These are phyloP conservation scores for Petrocephalus zakoni DNA, from an alignment of 2,113 vertebrate species.

Conservation along the genomic window DNA sequence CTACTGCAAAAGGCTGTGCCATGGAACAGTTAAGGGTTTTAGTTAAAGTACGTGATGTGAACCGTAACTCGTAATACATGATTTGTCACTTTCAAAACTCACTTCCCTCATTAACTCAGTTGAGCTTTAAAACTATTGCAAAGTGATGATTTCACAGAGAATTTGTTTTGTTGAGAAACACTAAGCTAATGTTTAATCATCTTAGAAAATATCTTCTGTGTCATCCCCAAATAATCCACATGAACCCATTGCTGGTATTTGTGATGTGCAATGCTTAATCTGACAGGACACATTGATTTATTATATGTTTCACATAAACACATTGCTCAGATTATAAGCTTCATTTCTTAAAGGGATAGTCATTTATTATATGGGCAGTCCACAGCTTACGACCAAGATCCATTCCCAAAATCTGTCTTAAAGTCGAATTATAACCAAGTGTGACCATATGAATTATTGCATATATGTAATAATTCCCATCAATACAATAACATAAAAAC, in stretches of 20 bases:
- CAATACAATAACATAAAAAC: neutral
- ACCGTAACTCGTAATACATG: neutral
- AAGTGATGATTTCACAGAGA: neutral
- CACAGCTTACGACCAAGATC: neutral
- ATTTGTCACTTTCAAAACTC: neutral
- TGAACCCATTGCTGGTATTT: neutral
- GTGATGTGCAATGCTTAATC: neutral
- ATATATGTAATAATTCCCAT: neutral
- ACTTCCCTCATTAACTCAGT: neutral
- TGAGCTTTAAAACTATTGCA: neutral
- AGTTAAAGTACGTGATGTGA: neutral
- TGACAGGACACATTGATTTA: neutral
- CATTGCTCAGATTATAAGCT: neutral
- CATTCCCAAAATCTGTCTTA: neutral
- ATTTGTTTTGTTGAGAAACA: neutral
- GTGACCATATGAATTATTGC: neutral
- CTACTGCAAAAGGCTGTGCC: neutral
- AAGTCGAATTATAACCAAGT: neutral
- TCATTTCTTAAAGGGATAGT: neutral
- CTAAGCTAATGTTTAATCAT: neutral
- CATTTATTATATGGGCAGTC: neutral
- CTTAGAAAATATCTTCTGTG: neutral
- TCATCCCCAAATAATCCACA: neutral
- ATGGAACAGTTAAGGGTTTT: neutral
- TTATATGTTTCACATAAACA: neutral